These are phyloP conservation scores for Taeniopygia guttata DNA, from an alignment of 2,797 vertebrate species.

Conservation along the genomic window DNA sequence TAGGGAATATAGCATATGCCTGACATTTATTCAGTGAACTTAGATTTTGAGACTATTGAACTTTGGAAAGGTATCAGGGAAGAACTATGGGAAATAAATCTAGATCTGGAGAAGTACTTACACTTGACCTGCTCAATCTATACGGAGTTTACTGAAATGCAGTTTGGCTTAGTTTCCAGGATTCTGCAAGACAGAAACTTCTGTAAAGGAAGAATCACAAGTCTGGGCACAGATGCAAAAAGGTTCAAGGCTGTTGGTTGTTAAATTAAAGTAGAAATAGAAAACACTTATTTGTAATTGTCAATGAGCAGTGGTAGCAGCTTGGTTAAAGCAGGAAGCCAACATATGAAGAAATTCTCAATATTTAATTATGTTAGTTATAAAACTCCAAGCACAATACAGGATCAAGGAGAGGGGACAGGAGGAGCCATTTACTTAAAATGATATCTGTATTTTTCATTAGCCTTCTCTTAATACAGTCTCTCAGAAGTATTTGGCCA, in stretches of 20 bases:
- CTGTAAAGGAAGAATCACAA: not conserved
- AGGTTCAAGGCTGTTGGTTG: not conserved
- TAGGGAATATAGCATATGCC: not conserved
- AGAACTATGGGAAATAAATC: not conserved
- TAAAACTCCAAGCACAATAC: not conserved
- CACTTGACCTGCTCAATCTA: not conserved
- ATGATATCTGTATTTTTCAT: not conserved
- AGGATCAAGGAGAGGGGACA: not conserved
- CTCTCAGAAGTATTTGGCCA: not conserved
- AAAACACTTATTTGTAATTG: not conserved
- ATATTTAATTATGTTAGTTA: not conserved
- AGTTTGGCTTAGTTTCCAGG: not conserved
- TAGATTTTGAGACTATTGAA: not conserved
- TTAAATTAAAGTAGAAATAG: not conserved
- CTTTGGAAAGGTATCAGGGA: not conserved
- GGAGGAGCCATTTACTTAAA: not conserved
- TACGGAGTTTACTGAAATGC: not conserved
- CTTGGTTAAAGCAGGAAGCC: not conserved
- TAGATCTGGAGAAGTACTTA: not conserved
- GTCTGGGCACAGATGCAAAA: not conserved
- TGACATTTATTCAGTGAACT: not conserved
- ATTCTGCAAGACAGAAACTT: not conserved
- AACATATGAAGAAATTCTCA: not conserved
- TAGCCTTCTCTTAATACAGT: not conserved
- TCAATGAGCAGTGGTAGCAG: not conserved